These are phyloP conservation scores for Pseudachorutes palmiensis DNA, from an alignment of 1,140 invertebrate genomes.

Conservation along the genomic window DNA sequence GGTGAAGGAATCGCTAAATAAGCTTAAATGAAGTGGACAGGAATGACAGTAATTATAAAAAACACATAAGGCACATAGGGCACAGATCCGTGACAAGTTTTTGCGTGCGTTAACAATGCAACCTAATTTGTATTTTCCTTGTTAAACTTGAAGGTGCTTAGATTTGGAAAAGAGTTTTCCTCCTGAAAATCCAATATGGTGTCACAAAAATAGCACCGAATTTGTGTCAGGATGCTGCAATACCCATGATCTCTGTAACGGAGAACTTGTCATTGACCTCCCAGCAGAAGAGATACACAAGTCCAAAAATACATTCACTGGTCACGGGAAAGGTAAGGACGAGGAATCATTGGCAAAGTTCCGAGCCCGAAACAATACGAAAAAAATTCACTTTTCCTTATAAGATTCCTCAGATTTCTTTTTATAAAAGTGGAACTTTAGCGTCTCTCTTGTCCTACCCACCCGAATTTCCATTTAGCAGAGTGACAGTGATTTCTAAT, in stretches of 20 bases:
- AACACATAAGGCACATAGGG: no score
- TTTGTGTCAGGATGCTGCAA: constrained; percentile 47
- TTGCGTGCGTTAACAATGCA: no score
- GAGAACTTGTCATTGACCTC: constrained; percentile 46
- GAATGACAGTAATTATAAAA: no score
- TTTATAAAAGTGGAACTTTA: neutral
- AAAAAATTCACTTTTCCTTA: neutral
- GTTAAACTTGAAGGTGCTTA: constrained; percentile 53
- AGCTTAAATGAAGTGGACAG: no score
- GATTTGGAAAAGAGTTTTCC: constrained; percentile 59
- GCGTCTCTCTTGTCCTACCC: neutral
- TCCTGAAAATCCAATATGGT: constrained; percentile 58
- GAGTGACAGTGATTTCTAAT: neutral
- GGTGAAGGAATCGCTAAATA: no score
- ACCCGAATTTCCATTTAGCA: no score
- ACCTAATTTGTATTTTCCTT: constrained; percentile 22
- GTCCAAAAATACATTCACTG: constrained; percentile 6
- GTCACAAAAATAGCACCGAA: constrained; percentile 42
- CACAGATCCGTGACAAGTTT: no score
- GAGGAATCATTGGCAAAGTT: neutral
- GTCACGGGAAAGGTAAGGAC: constrained; percentile 1
- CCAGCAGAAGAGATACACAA: constrained; percentile 12
- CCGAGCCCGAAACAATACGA: neutral
- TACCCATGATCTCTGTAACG: constrained; percentile 59
- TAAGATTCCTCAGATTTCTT: neutral